Base-by-base conservation (phyloP, 2,888 invertebrate genomes). In the Osmoderma eremita region DNA sequence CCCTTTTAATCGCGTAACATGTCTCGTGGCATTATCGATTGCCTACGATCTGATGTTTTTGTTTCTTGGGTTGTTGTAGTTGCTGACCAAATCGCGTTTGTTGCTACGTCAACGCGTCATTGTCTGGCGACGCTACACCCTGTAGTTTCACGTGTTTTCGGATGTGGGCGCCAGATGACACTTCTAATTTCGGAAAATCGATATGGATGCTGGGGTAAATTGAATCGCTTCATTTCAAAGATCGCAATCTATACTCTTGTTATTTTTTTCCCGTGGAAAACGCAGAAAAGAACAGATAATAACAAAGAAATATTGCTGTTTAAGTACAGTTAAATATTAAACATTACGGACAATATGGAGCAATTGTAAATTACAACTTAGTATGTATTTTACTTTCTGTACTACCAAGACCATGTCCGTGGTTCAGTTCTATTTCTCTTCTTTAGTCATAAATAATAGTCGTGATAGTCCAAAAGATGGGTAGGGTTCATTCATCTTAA, bases 111-210 rank as follows among this genome's bases (percentile, higher is more conserved):
- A 24, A 51, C 24, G 50, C 8, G 50, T 13, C 30, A 30, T 30
- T 30, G 30, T 30, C 30, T 30, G 30, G 30, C 13, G 22, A 22
- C 8, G 17, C 15, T 24, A 30, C 30, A 41, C 5, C 12, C 20
- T 15, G 41, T 22, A 61, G 45, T 4, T 22, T 1, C 24, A 58
- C 42, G n/a, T 22, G 18, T 53, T 17, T 17, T 53, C 15, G 38
- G 38, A 38, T 50, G 17, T 53, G 41, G 17, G 8, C 30, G 15
- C 30, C 30, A 30, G 13, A 61, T 61, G 58, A 45, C 45, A 45
- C 58, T 61, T 61, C 58, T 61, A 61, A 61, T 61, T 61, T 24
- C 18, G 58, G 58, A 61, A 61, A 61, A 61, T 61, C 58, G 17
- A 61, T 61, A 61, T 45, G 5, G 3, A 45, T 8, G 54, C 24